Percentiles rank a stretch among this genome's conserved stretches.
These are phyloP conservation scores for Pseudopodoces humilis DNA, from an alignment of 2,113 vertebrate species.

Conservation along the genomic window DNA sequence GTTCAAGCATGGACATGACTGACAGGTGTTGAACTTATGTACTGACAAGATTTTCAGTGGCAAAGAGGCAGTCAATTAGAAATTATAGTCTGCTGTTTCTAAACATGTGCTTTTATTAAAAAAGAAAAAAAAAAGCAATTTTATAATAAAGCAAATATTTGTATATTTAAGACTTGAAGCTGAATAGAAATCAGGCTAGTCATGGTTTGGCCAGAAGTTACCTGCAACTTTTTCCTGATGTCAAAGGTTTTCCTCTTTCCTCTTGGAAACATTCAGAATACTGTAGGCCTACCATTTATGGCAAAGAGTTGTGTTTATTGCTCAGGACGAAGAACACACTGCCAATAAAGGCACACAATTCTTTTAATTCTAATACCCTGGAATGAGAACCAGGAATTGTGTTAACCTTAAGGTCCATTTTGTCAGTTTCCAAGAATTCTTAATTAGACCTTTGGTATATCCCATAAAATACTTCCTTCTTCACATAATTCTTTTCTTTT, in stretches of 20 bases:
- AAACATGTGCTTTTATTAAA: neutral
- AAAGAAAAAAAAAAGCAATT: neutral
- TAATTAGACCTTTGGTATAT: neutral
- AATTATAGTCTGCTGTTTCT: neutral
- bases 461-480: neutral
- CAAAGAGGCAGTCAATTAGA: neutral
- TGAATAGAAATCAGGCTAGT: neutral
- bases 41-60: neutral
- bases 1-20: neutral
- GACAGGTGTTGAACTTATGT: neutral
- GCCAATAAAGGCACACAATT: constrained; percentile 1
- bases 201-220: neutral
- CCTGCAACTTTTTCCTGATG: neutral
- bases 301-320: neutral
- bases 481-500: neutral
- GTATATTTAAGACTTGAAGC: neutral
- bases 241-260: neutral
- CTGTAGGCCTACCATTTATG: constrained; percentile 19
- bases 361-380: neutral
- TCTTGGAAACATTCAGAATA: neutral
- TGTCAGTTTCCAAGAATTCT: neutral
- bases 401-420: neutral
- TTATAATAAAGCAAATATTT: neutral
- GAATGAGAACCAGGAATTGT: neutral
- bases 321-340: neutral